Evolutionary conservation across 2,888 invertebrate genomes (phyloP).

Genomic region (Andrena bicolor): DNA sequence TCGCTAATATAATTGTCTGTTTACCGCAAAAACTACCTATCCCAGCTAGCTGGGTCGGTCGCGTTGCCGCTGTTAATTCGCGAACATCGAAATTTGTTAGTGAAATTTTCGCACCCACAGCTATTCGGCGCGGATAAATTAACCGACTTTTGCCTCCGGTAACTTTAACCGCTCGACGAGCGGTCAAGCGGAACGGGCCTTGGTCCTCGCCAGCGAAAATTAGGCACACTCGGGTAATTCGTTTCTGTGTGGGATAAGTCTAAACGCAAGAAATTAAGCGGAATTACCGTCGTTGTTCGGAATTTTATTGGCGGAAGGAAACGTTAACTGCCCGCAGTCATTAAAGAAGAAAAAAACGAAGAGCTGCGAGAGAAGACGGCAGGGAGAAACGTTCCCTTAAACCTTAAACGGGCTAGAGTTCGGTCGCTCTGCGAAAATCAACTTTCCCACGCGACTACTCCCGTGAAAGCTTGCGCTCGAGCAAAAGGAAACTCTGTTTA

Average conservation of each 20-base stretch:
- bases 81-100: constrained; percentile 16
- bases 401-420: neutral
- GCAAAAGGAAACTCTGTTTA: constrained; percentile 35
- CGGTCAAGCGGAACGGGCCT: neutral
- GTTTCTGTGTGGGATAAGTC: neutral
- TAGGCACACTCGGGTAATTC: neutral
- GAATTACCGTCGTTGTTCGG: neutral
- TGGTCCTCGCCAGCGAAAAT: neutral
- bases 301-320: too few species aligned
- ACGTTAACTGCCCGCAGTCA: neutral
- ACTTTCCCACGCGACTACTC: neutral
- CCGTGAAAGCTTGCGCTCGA: neutral
- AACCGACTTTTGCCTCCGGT: constrained; percentile 8
- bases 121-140: constrained; percentile 18
- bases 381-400: neutral
- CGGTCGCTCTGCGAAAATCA: neutral
- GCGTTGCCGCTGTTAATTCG: constrained; percentile 31
- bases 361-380: neutral
- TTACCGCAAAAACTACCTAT: constrained; percentile 61
- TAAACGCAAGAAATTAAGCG: neutral
- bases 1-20: constrained; percentile 69
- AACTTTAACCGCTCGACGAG: constrained; percentile 7
- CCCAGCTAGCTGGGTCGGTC: constrained; percentile 4
- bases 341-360: neutral
- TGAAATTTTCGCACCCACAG: constrained; percentile 7